Evolutionary conservation across 1,140 invertebrate genomes (phyloP).

Genomic region (Drosophila lacteicornis): DNA sequence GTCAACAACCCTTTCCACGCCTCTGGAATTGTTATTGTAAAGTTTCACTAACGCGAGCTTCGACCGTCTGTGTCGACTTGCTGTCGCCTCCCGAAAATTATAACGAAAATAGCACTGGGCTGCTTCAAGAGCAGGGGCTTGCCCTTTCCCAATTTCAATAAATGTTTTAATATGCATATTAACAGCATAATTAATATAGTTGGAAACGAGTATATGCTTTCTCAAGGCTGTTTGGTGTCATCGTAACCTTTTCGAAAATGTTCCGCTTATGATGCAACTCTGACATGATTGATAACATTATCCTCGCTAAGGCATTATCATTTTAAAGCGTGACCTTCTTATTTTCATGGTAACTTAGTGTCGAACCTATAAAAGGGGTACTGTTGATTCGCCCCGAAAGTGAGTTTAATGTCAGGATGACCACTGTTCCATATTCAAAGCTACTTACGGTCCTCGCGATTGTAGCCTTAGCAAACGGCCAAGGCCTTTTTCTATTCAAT

Average conservation of each 20-base stretch:
- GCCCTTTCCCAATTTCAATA: too few relatives aligned
- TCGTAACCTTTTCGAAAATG: background rate
- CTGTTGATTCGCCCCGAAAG: background rate
- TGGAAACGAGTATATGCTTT: too few relatives aligned
- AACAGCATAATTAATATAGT: background rate
- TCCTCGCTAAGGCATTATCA: background rate
- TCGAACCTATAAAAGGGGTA: constrained; percentile 26
- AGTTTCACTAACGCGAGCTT: too few relatives aligned
- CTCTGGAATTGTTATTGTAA: too few relatives aligned
- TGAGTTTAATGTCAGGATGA: constrained; percentile 1
- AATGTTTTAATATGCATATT: too few relatives aligned
- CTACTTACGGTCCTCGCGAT: background rate
- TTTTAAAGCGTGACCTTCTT: background rate
- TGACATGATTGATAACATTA: constrained; percentile 8
- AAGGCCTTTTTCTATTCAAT: background rate
- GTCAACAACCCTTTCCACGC: too few relatives aligned
- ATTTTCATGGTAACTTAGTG: background rate
- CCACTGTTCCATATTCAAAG: background rate
- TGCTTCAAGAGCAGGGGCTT: too few relatives aligned
- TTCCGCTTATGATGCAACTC: constrained; percentile 9
- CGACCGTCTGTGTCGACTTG: too few relatives aligned
- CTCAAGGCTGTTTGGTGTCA: constrained; percentile 3
- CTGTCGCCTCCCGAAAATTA: too few relatives aligned
- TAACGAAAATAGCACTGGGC: too few relatives aligned
- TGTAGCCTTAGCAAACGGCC: too few relatives aligned